Evolutionary conservation across 1,140 invertebrate genomes (phyloP).

Genomic region (Oryctes rhinoceros): DNA sequence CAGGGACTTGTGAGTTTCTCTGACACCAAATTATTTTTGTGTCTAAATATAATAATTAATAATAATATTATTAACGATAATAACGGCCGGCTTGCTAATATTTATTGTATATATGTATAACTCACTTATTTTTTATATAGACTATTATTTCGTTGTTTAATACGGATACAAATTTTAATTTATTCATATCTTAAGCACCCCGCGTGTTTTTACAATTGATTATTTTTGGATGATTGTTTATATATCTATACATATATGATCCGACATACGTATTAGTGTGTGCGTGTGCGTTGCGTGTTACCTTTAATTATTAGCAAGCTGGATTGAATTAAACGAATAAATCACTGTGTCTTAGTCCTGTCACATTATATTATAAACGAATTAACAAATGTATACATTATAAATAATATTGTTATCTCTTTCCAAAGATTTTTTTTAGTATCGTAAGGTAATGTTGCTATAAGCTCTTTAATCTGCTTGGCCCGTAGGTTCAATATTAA

Average conservation of each 20-base stretch:
- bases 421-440: constrained; percentile 61
- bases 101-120: constrained; percentile 26
- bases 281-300: constrained; percentile 4
- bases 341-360: constrained; percentile 62
- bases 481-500: constrained; percentile 46
- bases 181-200: constrained; percentile 33
- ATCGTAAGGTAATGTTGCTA: constrained; percentile 57
- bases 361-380: constrained; percentile 59
- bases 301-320: constrained; percentile 37
- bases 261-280: constrained; percentile 15
- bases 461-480: constrained; percentile 52
- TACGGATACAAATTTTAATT: neutral
- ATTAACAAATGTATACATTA: constrained; percentile 61
- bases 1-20: constrained; percentile 45
- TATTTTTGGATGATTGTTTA: constrained; percentile 34
- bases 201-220: constrained; percentile 21
- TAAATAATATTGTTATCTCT: constrained; percentile 60
- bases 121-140: constrained; percentile 1
- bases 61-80: constrained; percentile 23
- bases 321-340: constrained; percentile 55
- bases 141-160: constrained; percentile 21
- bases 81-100: constrained; percentile 32
- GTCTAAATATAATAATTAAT: constrained; percentile 41
- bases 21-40: constrained; percentile 49
- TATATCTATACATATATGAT: constrained; percentile 35